Evolutionary conservation across 2,888 invertebrate species (phyloP).

Genomic region (Craniophora ligustri): DNA sequence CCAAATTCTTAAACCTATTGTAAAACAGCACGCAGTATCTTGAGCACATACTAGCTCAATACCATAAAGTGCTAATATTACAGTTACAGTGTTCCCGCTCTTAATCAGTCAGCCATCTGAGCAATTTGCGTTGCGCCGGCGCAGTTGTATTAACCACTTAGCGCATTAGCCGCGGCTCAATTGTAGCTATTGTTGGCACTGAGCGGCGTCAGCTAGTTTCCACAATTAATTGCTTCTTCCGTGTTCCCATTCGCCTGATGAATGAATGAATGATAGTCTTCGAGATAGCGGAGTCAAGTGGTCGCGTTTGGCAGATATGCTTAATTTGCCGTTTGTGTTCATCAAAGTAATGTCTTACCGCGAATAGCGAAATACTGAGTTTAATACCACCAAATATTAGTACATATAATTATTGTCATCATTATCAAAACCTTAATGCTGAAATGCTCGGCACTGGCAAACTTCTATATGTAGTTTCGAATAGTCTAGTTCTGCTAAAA

Average conservation of each 20-base stretch:
- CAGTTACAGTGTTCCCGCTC: neutral
- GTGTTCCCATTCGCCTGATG: conserved; percentile 3
- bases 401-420: no score
- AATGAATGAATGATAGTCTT: neutral
- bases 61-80: neutral
- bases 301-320: neutral
- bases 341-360: no score
- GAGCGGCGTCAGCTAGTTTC: conserved; percentile 2
- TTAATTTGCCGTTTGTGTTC: no score
- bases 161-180: neutral
- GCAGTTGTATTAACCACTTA: neutral
- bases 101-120: neutral
- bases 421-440: no score
- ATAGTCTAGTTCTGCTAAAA: no score
- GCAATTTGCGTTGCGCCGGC: conserved; percentile 4
- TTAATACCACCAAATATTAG: no score
- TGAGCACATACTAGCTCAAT: neutral
- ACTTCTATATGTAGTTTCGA: no score
- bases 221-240: conserved; percentile 24
- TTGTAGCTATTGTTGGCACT: neutral
- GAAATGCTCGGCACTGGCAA: no score
- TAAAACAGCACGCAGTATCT: neutral
- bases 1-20: no score
- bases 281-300: neutral
- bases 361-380: no score